Percentiles rank a stretch among this genome's conserved stretches.
Evolutionary conservation across 2,888 invertebrate species (phyloP).

Genomic region (Rhagonycha lutea): DNA sequence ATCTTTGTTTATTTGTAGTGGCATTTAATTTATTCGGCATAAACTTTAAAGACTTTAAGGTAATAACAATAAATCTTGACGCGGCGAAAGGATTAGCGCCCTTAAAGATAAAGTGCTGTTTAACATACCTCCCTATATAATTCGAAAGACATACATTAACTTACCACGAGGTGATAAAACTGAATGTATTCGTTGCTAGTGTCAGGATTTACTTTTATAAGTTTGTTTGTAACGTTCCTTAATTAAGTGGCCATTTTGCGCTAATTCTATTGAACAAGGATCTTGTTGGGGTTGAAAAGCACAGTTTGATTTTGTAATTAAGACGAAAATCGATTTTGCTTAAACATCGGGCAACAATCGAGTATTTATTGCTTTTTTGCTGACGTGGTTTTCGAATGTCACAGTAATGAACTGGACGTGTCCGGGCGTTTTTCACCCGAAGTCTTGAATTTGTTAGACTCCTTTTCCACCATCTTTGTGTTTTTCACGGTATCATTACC

Average conservation of each 20-base stretch:
- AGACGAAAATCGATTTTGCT: not conserved
- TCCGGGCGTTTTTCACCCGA: slow-evolving; percentile 16
- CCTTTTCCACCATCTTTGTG: not conserved
- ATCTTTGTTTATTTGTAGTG: slow-evolving; percentile 12
- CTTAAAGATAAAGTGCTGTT: slow-evolving; percentile 29
- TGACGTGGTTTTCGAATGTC: slow-evolving; percentile 12
- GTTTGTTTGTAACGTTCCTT: not conserved
- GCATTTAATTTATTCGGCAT: slow-evolving; percentile 25
- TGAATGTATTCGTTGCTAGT: not conserved
- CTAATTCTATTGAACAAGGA: not conserved
- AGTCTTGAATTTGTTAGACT: slow-evolving; percentile 7
- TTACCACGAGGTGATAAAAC: not conserved
- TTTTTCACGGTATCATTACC: slow-evolving; percentile 19
- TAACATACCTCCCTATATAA: slow-evolving; percentile 28
- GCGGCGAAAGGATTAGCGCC: slow-evolving; percentile 32
- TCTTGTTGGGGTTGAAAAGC: not conserved
- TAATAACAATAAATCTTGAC: slow-evolving; percentile 32
- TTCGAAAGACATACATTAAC: not conserved
- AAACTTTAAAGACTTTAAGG: slow-evolving; percentile 30
- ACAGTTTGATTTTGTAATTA: not conserved
- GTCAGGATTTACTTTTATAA: not conserved
- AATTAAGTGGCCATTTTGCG: not conserved
- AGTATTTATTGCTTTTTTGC: slow-evolving; percentile 12
- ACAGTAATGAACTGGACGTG: slow-evolving; percentile 30
- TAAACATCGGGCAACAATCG: not conserved